These are phyloP conservation scores for Luperina testacea DNA, from an alignment of 2,888 invertebrate genomes.

Conservation along the genomic window DNA sequence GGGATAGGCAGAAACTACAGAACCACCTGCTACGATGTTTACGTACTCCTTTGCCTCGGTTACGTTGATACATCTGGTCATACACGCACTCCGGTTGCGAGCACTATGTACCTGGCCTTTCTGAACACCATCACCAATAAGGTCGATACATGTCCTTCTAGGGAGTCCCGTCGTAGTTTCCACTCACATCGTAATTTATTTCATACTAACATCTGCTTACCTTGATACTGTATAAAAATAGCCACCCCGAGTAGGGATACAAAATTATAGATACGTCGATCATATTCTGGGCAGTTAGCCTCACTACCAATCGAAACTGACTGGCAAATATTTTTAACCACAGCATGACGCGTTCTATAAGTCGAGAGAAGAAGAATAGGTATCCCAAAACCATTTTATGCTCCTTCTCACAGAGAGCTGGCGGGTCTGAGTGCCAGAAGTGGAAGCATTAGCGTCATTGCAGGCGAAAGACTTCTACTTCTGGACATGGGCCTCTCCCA, in stretches of 20 bases:
- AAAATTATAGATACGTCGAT: too few relatives aligned
- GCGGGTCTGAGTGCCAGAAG: background rate
- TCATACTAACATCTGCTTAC: too few relatives aligned
- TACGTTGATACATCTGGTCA: background rate
- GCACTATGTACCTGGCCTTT: too few relatives aligned
- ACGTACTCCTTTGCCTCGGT: background rate
- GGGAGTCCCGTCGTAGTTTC: too few relatives aligned
- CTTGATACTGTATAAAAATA: background rate
- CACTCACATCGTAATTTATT: too few relatives aligned
- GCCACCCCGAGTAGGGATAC: background rate
- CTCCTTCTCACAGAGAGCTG: background rate
- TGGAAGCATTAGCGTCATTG: background rate
- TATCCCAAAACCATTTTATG: background rate
- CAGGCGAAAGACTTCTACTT: background rate
- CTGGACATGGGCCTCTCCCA: too few relatives aligned
- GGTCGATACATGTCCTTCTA: too few relatives aligned
- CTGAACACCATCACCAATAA: too few relatives aligned
- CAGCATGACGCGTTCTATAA: too few relatives aligned
- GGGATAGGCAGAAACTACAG: too few relatives aligned
- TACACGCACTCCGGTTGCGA: background rate
- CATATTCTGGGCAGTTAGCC: background rate
- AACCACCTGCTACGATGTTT: too few relatives aligned
- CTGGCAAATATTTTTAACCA: background rate
- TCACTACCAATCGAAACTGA: too few relatives aligned
- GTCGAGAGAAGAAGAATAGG: background rate